Evolutionary conservation across 64 coral and sea anemone genomes (phyloP), one percentile per base, ranked within the genome.

Genomic region (Pachyseris speciosa): DNA sequence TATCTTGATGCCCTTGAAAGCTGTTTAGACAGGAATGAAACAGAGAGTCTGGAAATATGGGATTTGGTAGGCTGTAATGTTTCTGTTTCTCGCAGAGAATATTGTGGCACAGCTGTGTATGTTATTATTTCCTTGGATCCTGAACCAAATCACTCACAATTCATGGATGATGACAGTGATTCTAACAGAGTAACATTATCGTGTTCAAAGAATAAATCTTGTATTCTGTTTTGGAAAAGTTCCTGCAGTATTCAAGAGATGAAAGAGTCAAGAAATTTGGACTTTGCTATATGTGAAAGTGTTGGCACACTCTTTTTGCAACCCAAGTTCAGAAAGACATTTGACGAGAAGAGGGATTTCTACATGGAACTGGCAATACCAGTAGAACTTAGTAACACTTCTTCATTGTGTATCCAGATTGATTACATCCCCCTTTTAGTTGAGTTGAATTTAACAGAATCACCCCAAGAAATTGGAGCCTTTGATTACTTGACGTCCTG

Each of bases 251-350:
- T 60, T 5, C n/a, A 39, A 19, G 52, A 61, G 22, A 63, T 61
- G 36, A 40, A 39, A 61, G 77, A 81, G 1, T 3, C 25, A 25
- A 60, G n/a, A 7, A 19, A 34, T 13, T 10, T 81, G 9, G 9
- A 17, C 10, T 81, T 52, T 63, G 13, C 15, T 9, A 60, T 81
- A 7, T 33, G 32, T 24, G 77, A 81, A 19, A 81, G 52, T 81
- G 77, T 81, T n/a, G 40, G 53, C 19, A 38, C 37, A 22, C 77
- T 81, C 16, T 81, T 59, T 63, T 26, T 81, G 53, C 77, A 81
- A 61, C 77, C 77, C 17, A 81, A 81, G 48, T 81, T 61, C 20
- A 81, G 77, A 41, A 81, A 81, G 36, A 9, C 32, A 39, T 42
- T 37, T 1, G 0, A 37, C 38, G 77, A 61, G 3, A 7, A 0